phyloP scores from a whole-genome alignment of 2,113 vertebrate genomes.

The Verasper variegatus region DNA sequence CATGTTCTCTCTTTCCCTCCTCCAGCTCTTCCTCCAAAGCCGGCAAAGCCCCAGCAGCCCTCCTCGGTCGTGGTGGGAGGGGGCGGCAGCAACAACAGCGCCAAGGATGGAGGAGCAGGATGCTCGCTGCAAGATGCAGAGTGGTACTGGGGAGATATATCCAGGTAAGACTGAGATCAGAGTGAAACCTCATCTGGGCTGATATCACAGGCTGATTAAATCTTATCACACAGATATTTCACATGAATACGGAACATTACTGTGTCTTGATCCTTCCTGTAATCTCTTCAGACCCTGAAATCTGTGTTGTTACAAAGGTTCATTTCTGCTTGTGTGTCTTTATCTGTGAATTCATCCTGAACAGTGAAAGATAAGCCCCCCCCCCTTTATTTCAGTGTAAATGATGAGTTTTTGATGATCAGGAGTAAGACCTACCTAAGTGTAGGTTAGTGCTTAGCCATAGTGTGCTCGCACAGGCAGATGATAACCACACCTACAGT shows the following conservation, averaged over 20 bases:
- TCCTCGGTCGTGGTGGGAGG: slow-evolving; percentile 43
- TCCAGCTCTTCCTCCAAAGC: slow-evolving; percentile 71
- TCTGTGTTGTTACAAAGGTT: neutral
- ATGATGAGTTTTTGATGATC: neutral
- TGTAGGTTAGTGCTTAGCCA: slow-evolving; percentile 20
- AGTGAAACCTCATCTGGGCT: no score
- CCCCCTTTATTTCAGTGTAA: neutral
- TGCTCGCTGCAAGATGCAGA: slow-evolving; percentile 66
- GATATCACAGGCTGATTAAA: no score
- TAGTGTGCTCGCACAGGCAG: slow-evolving; percentile 7
- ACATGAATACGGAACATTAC: neutral
- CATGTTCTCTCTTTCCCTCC: neutral
- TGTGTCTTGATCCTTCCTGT: neutral
- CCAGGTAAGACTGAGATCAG: slow-evolving; percentile 51
- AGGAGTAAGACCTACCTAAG: slow-evolving; percentile 6
- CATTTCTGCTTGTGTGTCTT: neutral
- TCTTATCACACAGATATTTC: no score
- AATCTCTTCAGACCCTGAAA: neutral
- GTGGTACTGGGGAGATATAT: slow-evolving; percentile 78
- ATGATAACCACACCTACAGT: slow-evolving; percentile 44
- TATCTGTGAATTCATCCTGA: no score
- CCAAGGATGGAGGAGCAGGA: slow-evolving; percentile 55
- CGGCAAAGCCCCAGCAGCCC: slow-evolving; percentile 59
- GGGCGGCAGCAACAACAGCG: slow-evolving; percentile 23
- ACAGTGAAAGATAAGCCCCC: no score